phyloP scores from a whole-genome alignment of 2,888 invertebrate species.

The Nemapogon koenigi region DNA sequence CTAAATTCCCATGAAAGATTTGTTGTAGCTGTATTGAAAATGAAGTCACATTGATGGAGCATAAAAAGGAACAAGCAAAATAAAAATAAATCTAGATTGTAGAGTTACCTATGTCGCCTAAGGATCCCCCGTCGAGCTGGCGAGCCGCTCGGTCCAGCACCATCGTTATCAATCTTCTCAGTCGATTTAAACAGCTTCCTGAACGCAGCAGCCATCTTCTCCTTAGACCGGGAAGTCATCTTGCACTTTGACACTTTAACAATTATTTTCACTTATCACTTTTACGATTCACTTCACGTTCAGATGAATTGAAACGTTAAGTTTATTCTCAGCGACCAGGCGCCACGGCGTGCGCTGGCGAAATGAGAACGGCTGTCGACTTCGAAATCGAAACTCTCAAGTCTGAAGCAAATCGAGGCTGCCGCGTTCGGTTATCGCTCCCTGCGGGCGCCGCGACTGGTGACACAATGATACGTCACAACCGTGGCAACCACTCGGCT shows the following conservation, averaged over 20 bases:
- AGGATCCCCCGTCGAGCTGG: constrained; percentile 64
- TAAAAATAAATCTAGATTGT: no score
- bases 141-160: constrained; percentile 66
- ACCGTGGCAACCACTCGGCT: no score
- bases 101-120: constrained; percentile 46
- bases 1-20: no score
- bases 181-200: constrained; percentile 78
- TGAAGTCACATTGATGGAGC: no score
- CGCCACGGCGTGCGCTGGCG: constrained; percentile 24
- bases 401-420: constrained; percentile 26
- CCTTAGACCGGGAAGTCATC: constrained; percentile 80
- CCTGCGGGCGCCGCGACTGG: constrained; percentile 27
- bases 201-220: constrained; percentile 82
- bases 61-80: no score
- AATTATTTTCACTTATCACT: constrained; percentile 28
- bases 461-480: no score
- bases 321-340: constrained; percentile 28
- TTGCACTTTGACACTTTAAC: no score
- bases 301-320: no score
- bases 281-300: constrained; percentile 20
- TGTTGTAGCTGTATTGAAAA: no score
- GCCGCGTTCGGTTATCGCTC: constrained; percentile 37
- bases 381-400: constrained; percentile 50
- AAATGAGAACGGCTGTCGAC: constrained; percentile 31
- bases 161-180: constrained; percentile 72